Evolutionary conservation across 2,797 vertebrate species (phyloP).

Genomic region (Schizopygopsis malacanthus): DNA sequence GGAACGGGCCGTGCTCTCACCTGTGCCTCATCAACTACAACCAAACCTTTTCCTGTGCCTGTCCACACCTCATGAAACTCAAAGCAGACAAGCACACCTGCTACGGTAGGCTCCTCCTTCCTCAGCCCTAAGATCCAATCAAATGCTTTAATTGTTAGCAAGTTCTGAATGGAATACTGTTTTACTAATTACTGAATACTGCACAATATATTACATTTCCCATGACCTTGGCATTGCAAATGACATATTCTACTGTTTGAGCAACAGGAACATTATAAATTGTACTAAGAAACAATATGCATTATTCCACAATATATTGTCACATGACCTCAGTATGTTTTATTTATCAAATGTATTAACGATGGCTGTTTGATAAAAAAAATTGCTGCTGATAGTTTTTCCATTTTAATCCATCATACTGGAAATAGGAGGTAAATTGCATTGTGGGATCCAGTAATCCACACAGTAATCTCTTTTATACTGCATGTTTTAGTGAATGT

Average conservation of each 20-base stretch:
- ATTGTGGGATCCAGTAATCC: neutral
- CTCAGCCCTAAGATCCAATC: neutral
- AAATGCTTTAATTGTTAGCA: neutral
- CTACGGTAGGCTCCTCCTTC: slow-evolving; percentile 78
- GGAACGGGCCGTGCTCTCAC: slow-evolving; percentile 90
- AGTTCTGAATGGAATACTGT: neutral
- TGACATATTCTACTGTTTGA: neutral
- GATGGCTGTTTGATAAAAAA: neutral
- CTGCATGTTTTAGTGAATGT: neutral
- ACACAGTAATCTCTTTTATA: neutral
- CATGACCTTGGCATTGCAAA: neutral
- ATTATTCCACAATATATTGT: neutral
- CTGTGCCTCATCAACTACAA: slow-evolving; percentile 98
- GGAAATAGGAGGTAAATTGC: neutral
- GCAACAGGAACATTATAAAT: neutral
- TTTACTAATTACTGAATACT: neutral
- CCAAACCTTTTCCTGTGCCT: slow-evolving; percentile 92
- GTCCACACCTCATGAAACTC: slow-evolving; percentile 97
- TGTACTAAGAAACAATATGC: neutral
- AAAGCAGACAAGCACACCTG: slow-evolving; percentile 89
- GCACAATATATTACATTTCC: neutral
- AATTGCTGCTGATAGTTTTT: neutral
- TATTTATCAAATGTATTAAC: neutral
- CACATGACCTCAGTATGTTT: neutral
- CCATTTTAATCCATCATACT: neutral